phyloP scores from a whole-genome alignment of 2,113 vertebrate genomes.

The rabbit (Oryctolagus cuniculus) region mOryCun1.1 NC_091433.1:170088501-170089000 shows the following conservation, averaged over 20 bases:
- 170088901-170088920: background rate
- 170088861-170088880: background rate
- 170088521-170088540: background rate
- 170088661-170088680: background rate
- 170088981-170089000: background rate
- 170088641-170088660: background rate
- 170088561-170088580: background rate
- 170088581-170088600: background rate
- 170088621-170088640: background rate
- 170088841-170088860: background rate
- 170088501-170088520: background rate
- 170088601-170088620: background rate
- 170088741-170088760: background rate
- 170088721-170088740: background rate
- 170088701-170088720: background rate
- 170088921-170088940: background rate
- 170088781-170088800: background rate
- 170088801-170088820: background rate
- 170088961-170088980: background rate
- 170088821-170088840: background rate
- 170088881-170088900: background rate
- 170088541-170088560: background rate
- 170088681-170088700: background rate
- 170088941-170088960: background rate
- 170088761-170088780: background rate